Evolutionary conservation across 2,113 vertebrate genomes (phyloP).

Genomic region (Caranx ignobilis): DNA sequence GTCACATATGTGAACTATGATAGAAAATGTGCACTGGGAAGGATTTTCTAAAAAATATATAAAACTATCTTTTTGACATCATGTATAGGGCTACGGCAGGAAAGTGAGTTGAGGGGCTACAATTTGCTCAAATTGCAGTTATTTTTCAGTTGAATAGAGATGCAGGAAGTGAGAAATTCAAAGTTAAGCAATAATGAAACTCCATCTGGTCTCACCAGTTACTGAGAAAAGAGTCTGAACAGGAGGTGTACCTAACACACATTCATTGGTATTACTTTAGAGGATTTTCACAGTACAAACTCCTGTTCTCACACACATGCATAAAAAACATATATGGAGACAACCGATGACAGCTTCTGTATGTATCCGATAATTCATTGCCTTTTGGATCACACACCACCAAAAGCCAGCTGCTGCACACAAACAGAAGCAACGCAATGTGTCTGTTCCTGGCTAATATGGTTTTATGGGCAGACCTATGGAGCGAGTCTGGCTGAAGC

Average conservation of each 20-base stretch:
- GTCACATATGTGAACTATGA: conserved; percentile 11
- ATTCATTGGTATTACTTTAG: conserved; percentile 23
- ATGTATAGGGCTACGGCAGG: neutral
- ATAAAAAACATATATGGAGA: conserved; percentile 40
- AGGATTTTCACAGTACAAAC: conserved; percentile 21
- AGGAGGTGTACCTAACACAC: neutral
- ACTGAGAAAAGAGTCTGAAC: neutral
- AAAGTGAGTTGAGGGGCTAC: neutral
- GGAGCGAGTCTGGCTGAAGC: conserved; percentile 62
- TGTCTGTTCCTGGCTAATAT: conserved; percentile 55
- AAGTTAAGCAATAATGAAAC: conserved; percentile 11
- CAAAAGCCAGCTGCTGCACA: conserved; percentile 45
- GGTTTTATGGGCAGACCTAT: conserved; percentile 58
- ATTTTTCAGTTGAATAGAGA: neutral
- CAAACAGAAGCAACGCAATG: conserved; percentile 58
- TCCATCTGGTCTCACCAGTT: neutral
- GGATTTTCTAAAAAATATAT: conserved; percentile 1
- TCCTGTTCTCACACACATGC: conserved; percentile 27
- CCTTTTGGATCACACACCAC: conserved; percentile 47
- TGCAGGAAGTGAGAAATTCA: conserved; percentile 6
- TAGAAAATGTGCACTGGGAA: neutral
- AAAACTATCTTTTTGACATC: neutral
- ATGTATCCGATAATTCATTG: conserved; percentile 58
- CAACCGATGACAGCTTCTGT: conserved; percentile 48
- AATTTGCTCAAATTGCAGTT: neutral